Conservation (phyloP, 2,888 invertebrate genomes). For the Agriopis aurantiaria region DNA sequence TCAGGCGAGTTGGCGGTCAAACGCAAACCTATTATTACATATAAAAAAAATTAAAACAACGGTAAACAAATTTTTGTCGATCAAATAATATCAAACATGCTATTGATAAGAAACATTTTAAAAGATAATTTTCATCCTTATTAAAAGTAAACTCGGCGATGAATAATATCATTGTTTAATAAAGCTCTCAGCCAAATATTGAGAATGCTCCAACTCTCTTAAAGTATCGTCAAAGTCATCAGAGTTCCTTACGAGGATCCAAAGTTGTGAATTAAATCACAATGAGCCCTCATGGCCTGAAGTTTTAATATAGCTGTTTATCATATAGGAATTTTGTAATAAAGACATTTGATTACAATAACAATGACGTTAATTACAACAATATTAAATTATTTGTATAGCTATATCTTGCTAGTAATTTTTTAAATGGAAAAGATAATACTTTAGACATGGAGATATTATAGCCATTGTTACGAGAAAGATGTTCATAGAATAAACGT, state of each 20-base stretch:
- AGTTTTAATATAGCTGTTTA: constrained; percentile 36
- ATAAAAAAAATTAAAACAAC: no score
- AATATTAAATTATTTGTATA: no score
- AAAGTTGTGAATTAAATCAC: constrained; percentile 49
- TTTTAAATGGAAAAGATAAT: no score
- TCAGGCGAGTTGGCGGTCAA: no score
- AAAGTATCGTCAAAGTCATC: constrained; percentile 31
- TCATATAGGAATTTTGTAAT: background rate
- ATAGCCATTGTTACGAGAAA: no score
- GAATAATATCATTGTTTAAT: constrained; percentile 22
- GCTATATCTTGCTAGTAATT: no score
- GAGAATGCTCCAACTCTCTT: constrained; percentile 21
- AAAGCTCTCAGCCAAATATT: constrained; percentile 26
- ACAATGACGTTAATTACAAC: no score
- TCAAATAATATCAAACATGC: no score
- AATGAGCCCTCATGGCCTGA: constrained; percentile 50
- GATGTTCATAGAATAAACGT: no score
- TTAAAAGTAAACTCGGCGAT: constrained; percentile 2
- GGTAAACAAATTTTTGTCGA: no score
- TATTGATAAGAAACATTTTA: background rate
- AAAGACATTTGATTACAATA: constrained; percentile 1
- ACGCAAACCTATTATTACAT: no score
- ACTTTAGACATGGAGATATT: no score
- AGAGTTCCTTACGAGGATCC: constrained; percentile 38
- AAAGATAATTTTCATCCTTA: background rate